Evolutionary conservation across 1,140 invertebrate genomes (phyloP).

Genomic region (Oncopodura yosiiana): DNA sequence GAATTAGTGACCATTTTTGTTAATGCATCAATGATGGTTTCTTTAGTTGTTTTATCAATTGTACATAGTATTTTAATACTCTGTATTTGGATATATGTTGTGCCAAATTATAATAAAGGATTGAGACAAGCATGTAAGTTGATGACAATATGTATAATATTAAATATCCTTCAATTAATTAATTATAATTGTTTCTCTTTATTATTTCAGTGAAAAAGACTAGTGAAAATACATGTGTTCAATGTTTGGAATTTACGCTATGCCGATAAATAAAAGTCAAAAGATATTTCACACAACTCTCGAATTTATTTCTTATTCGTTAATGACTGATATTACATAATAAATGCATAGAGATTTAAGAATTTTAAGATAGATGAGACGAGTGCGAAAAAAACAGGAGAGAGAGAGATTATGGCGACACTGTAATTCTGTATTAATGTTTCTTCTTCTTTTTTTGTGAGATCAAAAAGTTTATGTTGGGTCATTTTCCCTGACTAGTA

Average conservation of each 20-base stretch:
- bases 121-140: conserved; percentile 7
- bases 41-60: too few relatives aligned
- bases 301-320: neutral
- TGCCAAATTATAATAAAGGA: conserved; percentile 13
- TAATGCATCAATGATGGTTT: too few relatives aligned
- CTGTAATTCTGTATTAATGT: conserved; percentile 3
- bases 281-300: neutral
- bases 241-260: conserved; percentile 20
- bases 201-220: conserved; percentile 9
- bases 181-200: neutral
- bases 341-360: neutral
- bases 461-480: conserved; percentile 4
- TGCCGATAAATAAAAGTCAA: conserved; percentile 3
- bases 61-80: conserved; percentile 5
- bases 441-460: neutral
- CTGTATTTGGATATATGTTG: conserved; percentile 10
- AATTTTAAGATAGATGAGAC: neutral
- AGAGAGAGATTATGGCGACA: neutral
- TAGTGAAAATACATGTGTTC: conserved; percentile 14
- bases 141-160: neutral
- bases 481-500: conserved; percentile 6
- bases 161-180: neutral
- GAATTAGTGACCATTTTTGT: too few relatives aligned
- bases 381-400: neutral
- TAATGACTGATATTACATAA: neutral